These are phyloP conservation scores for Papilio elwesi DNA, from an alignment of 2,888 invertebrate genomes.

Conservation along the genomic window DNA sequence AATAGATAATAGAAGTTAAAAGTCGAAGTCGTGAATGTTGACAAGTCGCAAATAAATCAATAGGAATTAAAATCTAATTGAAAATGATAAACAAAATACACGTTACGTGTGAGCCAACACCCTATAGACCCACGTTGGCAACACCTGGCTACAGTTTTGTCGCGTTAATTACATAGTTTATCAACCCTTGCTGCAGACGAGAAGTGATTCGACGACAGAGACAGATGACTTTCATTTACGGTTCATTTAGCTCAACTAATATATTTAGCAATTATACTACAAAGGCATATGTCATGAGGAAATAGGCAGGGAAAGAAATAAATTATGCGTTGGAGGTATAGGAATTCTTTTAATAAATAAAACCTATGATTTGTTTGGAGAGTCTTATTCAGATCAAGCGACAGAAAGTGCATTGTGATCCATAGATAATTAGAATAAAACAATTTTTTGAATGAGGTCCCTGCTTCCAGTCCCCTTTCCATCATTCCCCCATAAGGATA, in stretches of 20 bases:
- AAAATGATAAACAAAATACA: neutral
- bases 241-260: constrained; percentile 20
- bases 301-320: too few species aligned
- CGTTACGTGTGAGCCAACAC: neutral
- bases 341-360: too few species aligned
- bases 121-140: constrained; percentile 11
- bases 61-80: neutral
- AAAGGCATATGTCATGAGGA: constrained; percentile 1
- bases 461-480: too few species aligned
- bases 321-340: too few species aligned
- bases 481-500: too few species aligned
- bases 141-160: constrained; percentile 27
- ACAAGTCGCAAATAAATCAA: neutral
- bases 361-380: too few species aligned
- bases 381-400: too few species aligned
- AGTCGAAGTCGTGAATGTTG: too few species aligned
- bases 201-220: constrained; percentile 33
- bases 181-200: constrained; percentile 30
- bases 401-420: too few species aligned
- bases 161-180: constrained; percentile 25
- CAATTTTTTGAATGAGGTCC: too few species aligned
- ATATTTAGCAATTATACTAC: constrained; percentile 10
- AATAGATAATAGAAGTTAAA: too few species aligned
- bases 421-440: too few species aligned
- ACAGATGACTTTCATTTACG: constrained; percentile 31